Evolutionary conservation across 2,797 vertebrate genomes (phyloP), one percentile per base, ranked within the genome.

Genomic region (Acropternis orthonyx): DNA sequence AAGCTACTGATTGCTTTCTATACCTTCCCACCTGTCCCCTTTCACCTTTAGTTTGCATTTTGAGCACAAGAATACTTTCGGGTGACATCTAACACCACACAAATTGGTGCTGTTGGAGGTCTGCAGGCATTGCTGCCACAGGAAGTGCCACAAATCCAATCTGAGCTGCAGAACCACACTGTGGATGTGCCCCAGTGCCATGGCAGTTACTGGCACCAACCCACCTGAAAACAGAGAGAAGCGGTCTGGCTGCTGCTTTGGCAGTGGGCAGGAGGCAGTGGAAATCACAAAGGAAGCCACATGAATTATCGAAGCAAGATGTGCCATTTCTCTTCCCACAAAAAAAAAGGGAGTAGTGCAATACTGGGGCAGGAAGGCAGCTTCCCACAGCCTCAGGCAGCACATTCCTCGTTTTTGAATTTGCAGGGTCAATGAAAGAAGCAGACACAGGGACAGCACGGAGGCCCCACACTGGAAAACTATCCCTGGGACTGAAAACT

Each of bases 141-240:
- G 5, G 56, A 37, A 48, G 36, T 43, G 48, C 44, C 52, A 39
- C 20, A 32, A 52, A 43, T 7, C 21, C 49, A 41, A 0, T 12
- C 2, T 28, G 43, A 39, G 20, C 49, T 7, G 44, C 63, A 21
- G 21, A 65, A 11, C 55, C 6, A 11, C 37, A 3, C 7, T 6
- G 3, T 3, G 26, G 61, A 14, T 4, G 16, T 6, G 18, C 19
- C 22, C 22, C 82, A n/a, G 49, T 2, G 32, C 68, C 36, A 34
- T 0, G 2, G 9, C 0, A 12, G 28, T 6, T 58, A 30, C 0
- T 1, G 17, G 30, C 84, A 78, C 32, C 37, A 20, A 39, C 1
- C 23, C 43, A 37, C 49, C 49, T n/a, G 28, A n/a, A 19, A 63
- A 22, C 2, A 21, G 5, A 14, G 10, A 36, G 15, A 16, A 52